Evolutionary conservation across 2,113 vertebrate species (phyloP).

Genomic region (Caranx ignobilis): DNA sequence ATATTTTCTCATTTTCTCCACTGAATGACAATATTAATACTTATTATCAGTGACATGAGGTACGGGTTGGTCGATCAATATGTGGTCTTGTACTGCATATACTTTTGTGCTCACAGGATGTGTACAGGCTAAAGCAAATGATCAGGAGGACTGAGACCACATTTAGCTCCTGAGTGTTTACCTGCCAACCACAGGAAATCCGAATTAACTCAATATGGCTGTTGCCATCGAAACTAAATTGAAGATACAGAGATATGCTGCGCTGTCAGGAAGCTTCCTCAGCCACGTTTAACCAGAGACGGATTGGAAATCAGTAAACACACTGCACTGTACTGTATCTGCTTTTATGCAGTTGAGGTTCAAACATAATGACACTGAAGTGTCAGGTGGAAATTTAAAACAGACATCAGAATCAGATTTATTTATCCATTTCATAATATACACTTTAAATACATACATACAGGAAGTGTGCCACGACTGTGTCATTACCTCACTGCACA

Average conservation of each 20-base stretch:
- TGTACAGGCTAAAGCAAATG: neutral
- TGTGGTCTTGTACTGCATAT: neutral
- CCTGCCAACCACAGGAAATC: neutral
- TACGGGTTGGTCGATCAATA: neutral
- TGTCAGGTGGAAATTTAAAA: slow-evolving; percentile 7
- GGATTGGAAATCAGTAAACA: neutral
- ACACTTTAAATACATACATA: too few species aligned
- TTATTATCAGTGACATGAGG: neutral
- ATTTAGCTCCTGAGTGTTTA: neutral
- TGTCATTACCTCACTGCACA: too few species aligned
- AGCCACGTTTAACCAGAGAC: neutral
- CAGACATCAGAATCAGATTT: too few species aligned
- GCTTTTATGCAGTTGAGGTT: neutral
- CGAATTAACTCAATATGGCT: neutral
- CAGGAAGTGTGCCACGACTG: too few species aligned
- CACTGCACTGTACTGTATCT: neutral
- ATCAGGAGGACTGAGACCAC: neutral
- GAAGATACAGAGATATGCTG: neutral
- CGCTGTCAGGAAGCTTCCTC: neutral
- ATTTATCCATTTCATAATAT: too few species aligned
- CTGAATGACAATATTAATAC: neutral
- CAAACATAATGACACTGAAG: slow-evolving; percentile 14
- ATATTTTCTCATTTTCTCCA: neutral
- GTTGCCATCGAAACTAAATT: neutral
- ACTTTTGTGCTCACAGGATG: neutral